Percentiles rank a stretch among this genome's conserved stretches.
These are phyloP conservation scores for Prosapia bicincta DNA, from an alignment of 2,888 invertebrate genomes.

Conservation along the genomic window DNA sequence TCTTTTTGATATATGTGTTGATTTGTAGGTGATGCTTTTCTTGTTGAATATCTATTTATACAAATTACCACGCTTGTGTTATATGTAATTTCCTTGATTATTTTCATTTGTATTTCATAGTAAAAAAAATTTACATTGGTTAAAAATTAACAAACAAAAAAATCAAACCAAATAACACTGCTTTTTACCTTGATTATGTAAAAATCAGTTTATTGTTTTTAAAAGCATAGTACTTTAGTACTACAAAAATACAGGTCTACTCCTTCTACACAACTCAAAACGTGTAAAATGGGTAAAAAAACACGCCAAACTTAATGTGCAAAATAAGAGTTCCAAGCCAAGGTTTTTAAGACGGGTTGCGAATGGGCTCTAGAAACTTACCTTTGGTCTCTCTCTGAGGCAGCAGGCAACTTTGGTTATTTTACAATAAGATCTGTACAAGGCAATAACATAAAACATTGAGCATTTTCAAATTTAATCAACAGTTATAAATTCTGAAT, in stretches of 20 bases:
- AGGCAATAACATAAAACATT: background rate
- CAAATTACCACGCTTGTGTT: too few relatives aligned
- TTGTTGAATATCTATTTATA: too few relatives aligned
- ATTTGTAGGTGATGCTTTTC: too few relatives aligned
- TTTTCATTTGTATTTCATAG: too few relatives aligned
- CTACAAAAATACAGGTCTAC: too few relatives aligned
- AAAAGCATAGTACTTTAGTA: background rate
- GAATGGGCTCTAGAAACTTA: background rate
- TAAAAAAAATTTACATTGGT: too few relatives aligned
- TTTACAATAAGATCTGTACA: background rate
- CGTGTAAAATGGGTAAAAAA: background rate
- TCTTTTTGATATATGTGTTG: too few relatives aligned
- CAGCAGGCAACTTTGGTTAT: background rate
- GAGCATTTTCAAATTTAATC: background rate
- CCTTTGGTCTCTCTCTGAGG: background rate
- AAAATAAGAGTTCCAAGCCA: slow-evolving; percentile 2
- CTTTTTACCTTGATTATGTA: too few relatives aligned
- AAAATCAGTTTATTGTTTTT: too few relatives aligned
- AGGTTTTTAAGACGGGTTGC: background rate
- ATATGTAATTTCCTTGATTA: too few relatives aligned
- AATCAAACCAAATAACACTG: too few relatives aligned
- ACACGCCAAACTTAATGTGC: background rate
- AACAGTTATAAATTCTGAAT: background rate
- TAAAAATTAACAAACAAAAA: too few relatives aligned
- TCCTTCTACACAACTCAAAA: background rate